phyloP scores from a whole-genome alignment of 2,113 vertebrate species.

The Campylorhamphus procurvoides region DNA sequence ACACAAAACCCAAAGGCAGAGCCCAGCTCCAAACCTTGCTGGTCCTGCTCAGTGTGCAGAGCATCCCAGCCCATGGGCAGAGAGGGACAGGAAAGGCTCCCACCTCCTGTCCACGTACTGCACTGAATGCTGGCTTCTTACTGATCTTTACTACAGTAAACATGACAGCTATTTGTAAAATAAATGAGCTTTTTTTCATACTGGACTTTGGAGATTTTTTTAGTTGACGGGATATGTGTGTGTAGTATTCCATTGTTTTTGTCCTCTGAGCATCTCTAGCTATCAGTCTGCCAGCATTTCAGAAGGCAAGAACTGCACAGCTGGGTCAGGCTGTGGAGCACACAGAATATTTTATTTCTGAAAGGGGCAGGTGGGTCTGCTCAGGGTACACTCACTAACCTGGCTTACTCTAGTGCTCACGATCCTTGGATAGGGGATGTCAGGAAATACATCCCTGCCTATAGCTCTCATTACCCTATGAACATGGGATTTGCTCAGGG shows the following conservation, averaged over 20 bases:
- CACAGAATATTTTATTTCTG: background rate
- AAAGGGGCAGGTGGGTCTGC: too few species aligned
- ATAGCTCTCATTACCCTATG: background rate
- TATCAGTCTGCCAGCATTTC: background rate
- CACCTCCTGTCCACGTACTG: background rate
- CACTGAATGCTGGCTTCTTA: background rate
- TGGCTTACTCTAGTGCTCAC: background rate
- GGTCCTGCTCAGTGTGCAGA: too few species aligned
- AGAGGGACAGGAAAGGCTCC: too few species aligned
- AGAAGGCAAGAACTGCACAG: background rate
- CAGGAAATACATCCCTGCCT: background rate
- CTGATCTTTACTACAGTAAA: background rate
- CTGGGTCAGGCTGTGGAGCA: background rate
- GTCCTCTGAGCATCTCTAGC: background rate
- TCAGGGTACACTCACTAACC: background rate
- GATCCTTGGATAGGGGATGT: background rate
- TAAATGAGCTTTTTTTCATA: background rate
- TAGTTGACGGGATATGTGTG: rapidly evolving
- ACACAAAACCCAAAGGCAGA: background rate
- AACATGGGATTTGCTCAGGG: background rate
- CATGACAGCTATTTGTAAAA: background rate
- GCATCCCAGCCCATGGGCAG: background rate
- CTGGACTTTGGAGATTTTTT: background rate
- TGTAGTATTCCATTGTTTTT: background rate
- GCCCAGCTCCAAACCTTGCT: background rate